Conservation (phyloP, 2,888 invertebrate species). For the Allacma fusca region DNA sequence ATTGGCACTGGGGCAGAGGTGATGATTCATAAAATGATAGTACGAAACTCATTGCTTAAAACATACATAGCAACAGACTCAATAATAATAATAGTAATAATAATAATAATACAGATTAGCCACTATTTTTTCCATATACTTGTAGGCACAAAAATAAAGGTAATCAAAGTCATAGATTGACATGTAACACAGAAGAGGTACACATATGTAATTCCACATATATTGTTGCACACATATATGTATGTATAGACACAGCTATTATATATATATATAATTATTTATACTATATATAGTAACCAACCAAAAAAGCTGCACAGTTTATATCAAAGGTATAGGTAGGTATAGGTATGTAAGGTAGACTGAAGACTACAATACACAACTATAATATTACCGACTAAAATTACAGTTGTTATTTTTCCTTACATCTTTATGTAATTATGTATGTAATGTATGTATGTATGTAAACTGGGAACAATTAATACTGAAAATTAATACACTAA, state of each 20-base stretch:
- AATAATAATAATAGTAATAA: background rate
- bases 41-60: conserved; percentile 11
- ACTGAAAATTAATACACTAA: conserved; percentile 25
- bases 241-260: background rate
- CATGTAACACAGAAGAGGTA: conserved; percentile 16
- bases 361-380: background rate
- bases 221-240: too few relatives aligned
- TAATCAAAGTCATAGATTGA: background rate
- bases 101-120: too few relatives aligned
- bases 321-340: background rate
- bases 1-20: conserved; percentile 36
- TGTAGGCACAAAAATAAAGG: conserved; percentile 12
- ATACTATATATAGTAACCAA: conserved; percentile 11
- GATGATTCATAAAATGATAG: conserved; percentile 1
- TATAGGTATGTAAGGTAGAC: conserved; percentile 12
- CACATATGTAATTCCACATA: conserved; percentile 10
- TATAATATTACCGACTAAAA: conserved; percentile 6
- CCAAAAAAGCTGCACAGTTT: conserved; percentile 23
- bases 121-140: conserved; percentile 5
- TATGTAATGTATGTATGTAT: background rate
- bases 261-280: background rate
- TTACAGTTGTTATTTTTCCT: background rate
- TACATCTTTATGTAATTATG: too few relatives aligned
- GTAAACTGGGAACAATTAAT: conserved; percentile 22
- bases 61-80: background rate